phyloP scores from a whole-genome alignment of 1,140 invertebrate species.

The Procambarus clarkii region DNA sequence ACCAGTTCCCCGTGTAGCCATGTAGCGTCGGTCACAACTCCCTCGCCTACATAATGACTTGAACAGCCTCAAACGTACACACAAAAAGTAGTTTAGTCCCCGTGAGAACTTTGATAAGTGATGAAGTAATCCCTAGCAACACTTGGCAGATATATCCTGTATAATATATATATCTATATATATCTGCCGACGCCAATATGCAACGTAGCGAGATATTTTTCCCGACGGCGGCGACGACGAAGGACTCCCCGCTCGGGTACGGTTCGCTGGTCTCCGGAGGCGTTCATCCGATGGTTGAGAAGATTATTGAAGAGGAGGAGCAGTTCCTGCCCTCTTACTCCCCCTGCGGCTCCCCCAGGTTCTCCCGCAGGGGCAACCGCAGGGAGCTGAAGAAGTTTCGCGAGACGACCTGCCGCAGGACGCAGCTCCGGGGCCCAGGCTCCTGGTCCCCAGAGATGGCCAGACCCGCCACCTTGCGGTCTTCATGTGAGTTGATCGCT shows the following conservation, averaged over 20 bases:
- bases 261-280: slow-evolving; percentile 12
- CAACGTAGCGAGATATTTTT: slow-evolving; percentile 49
- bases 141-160: too few relatives aligned
- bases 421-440: slow-evolving; percentile 46
- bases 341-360: slow-evolving; percentile 63
- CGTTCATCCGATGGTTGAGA: slow-evolving; percentile 40
- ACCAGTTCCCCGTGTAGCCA: too few relatives aligned
- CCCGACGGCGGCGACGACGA: neutral
- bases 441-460: slow-evolving; percentile 69
- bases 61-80: too few relatives aligned
- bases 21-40: too few relatives aligned
- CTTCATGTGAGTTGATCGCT: slow-evolving; percentile 24
- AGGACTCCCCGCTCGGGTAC: neutral
- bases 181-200: slow-evolving; percentile 5
- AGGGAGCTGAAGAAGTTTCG: slow-evolving; percentile 69
- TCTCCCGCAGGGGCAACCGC: slow-evolving; percentile 64
- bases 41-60: too few relatives aligned
- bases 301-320: slow-evolving; percentile 63
- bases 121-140: too few relatives aligned
- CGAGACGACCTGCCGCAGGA: slow-evolving; percentile 51
- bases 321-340: slow-evolving; percentile 24
- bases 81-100: too few relatives aligned
- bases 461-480: neutral
- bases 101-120: too few relatives aligned
- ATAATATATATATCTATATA: too few relatives aligned